Percentiles rank a stretch among this genome's conserved stretches.
phyloP scores from a whole-genome alignment of 2,888 invertebrate genomes.

The Mythimna pallens region DNA sequence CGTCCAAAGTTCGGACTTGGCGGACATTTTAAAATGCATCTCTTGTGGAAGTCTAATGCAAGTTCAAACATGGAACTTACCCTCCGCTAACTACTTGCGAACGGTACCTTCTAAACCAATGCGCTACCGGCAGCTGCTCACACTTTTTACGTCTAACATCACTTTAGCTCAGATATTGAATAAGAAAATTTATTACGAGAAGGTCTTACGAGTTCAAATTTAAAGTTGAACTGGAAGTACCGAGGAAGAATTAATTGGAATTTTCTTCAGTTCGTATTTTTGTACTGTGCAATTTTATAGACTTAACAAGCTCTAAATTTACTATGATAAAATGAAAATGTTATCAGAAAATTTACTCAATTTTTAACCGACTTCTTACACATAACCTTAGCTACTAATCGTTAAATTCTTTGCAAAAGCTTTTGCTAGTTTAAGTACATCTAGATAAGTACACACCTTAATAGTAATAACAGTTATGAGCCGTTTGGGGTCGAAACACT shows the following conservation, averaged over 20 bases:
- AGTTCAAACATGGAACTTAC: constrained; percentile 82
- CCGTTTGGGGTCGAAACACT: too few relatives aligned
- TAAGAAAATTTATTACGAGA: constrained; percentile 58
- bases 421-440: too few relatives aligned
- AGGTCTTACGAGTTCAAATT: constrained; percentile 53
- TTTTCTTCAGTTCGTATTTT: constrained; percentile 30
- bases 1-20: constrained; percentile 58
- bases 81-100: constrained; percentile 79
- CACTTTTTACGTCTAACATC: constrained; percentile 66
- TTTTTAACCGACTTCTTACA: too few relatives aligned
- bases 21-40: constrained; percentile 76
- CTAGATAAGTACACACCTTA: too few relatives aligned
- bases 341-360: background rate
- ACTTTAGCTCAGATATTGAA: constrained; percentile 60
- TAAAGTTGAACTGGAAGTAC: constrained; percentile 50
- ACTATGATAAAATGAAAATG: background rate
- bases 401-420: too few relatives aligned
- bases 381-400: too few relatives aligned
- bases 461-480: too few relatives aligned
- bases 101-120: constrained; percentile 76
- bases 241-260: constrained; percentile 43
- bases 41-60: constrained; percentile 70
- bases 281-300: constrained; percentile 16
- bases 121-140: constrained; percentile 75
- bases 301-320: background rate